A percentile compares a stretch with the other conserved stretches of the same genome.
These are phyloP conservation scores for Diadromus collaris DNA, from an alignment of 2,888 invertebrate genomes.

Conservation along the genomic window DNA sequence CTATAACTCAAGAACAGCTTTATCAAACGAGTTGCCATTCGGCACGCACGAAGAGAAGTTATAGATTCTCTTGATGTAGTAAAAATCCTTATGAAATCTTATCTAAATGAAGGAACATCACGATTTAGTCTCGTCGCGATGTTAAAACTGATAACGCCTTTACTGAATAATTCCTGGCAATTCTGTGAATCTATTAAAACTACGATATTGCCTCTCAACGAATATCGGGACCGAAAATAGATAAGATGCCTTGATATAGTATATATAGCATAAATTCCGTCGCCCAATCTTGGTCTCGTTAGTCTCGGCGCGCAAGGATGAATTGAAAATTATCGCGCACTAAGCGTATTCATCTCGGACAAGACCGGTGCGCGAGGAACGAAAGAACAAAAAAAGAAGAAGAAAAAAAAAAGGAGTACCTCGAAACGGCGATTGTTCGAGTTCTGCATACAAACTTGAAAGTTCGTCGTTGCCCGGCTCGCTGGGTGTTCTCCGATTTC, in stretches of 20 bases:
- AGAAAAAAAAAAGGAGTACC: constrained; percentile 19
- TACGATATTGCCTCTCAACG: neutral
- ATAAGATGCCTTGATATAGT: too few relatives aligned
- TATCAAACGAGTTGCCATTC: too few relatives aligned
- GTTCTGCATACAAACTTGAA: constrained; percentile 56
- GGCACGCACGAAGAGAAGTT: too few relatives aligned
- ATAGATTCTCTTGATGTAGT: too few relatives aligned
- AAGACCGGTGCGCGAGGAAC: constrained; percentile 15
- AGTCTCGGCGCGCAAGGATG: constrained; percentile 38
- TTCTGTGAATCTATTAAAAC: constrained; percentile 5
- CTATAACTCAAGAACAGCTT: too few relatives aligned
- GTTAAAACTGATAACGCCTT: neutral
- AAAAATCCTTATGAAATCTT: neutral
- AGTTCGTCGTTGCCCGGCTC: constrained; percentile 41
- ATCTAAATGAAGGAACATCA: neutral
- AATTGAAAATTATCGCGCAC: constrained; percentile 58
- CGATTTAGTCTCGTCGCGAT: neutral
- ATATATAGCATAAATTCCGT: too few relatives aligned
- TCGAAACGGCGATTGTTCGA: constrained; percentile 49
- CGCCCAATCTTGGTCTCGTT: constrained; percentile 46
- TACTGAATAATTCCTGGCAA: neutral
- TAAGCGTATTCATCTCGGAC: constrained; percentile 52
- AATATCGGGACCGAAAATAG: neutral
- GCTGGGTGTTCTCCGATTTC: constrained; percentile 54
- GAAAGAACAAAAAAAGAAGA: neutral